A percentile compares a stretch with the other conserved stretches of the same genome.
Conservation (phyloP, 2,888 invertebrate species). For the Periphyllus acericola region DNA sequence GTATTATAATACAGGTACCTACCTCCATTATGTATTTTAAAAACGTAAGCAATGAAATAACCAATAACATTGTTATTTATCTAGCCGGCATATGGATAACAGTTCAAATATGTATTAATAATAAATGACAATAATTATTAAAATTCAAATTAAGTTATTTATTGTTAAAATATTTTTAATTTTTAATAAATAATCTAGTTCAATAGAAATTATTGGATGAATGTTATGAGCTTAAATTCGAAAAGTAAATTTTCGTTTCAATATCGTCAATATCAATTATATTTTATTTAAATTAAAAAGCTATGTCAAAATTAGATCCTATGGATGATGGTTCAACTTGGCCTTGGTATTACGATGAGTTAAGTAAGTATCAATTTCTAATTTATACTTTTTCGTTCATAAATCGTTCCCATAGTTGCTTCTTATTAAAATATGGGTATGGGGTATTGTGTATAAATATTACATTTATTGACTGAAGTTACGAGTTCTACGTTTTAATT, state of each 20-base stretch:
- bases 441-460: too few relatives aligned
- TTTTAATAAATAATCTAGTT: not conserved
- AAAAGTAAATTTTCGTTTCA: not conserved
- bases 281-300: not conserved
- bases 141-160: not conserved
- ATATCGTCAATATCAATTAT: too few relatives aligned
- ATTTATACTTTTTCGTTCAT: not conserved
- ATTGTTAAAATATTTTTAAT: not conserved
- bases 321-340: not conserved
- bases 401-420: not conserved
- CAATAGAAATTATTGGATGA: not conserved
- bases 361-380: conserved; percentile 10
- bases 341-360: conserved; percentile 33
- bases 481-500: too few relatives aligned
- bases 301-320: conserved; percentile 17
- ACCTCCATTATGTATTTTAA: not conserved
- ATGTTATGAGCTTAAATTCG: not conserved
- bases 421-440: too few relatives aligned
- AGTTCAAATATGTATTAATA: conserved; percentile 1
- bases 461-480: too few relatives aligned
- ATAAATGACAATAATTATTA: not conserved
- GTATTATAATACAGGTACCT: not conserved
- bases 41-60: not conserved
- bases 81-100: conserved; percentile 28
- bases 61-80: not conserved